Base-by-base conservation (phyloP, 1,140 invertebrate genomes). In the Oryctes rhinoceros region DNA sequence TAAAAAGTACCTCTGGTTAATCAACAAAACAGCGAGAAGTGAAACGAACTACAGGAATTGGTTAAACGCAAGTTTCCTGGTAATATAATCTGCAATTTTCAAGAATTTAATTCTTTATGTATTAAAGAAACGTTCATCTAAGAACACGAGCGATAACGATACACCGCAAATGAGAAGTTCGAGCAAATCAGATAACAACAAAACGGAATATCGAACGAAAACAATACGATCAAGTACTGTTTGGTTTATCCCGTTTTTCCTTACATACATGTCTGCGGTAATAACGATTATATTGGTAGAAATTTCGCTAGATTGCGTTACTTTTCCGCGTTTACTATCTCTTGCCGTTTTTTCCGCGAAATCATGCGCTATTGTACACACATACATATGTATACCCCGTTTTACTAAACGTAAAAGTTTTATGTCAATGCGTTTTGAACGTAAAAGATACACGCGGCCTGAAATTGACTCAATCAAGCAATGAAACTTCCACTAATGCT, bases 381-480 rank as follows among this genome's bases (percentile, higher is more conserved):
- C 24, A 30, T 30, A 59, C 15, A 18, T 59, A 18, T 59, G 49
- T 53, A 4, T 53, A 13, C 49, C 49, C 3, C 13, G 53, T 59
- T 59, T 59, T 59, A 59, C 53, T n/a, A 59, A 59, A 59, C 53
- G 53, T 18, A 18, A 15, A 18, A 59, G 53, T 18, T 59, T 18
- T 59, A 44, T 3, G 39, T 44, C 9, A 18, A 59, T 59, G 53
- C 13, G 15, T 59, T 59, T 59, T 18, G 3, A 59, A 15, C 53
- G 53, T 59, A 59, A 59, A 59, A 59, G 53, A 59, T 59, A 59
- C 53, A 59, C 18, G 53, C 53, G 53, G 7, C 18, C 53, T 59
- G 53, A 59, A 59, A 59, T 59, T 59, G 53, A 59, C 53, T 59
- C 53, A 59, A 59, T 59, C 53, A 59, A 59, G 53, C 53, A 59